These are phyloP conservation scores for Rhinophrynus dorsalis DNA, from an alignment of 2,797 vertebrate genomes.

Conservation along the genomic window DNA sequence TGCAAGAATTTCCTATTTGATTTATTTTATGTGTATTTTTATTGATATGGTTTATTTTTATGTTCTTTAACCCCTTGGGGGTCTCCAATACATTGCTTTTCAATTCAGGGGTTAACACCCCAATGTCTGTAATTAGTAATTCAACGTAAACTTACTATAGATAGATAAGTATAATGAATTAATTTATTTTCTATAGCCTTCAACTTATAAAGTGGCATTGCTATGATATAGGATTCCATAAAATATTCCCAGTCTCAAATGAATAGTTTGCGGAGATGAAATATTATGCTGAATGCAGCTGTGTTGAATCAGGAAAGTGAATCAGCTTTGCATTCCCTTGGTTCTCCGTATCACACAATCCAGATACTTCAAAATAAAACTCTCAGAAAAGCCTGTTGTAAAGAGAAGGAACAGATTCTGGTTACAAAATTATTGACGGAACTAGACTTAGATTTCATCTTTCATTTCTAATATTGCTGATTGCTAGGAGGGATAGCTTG, in stretches of 20 bases:
- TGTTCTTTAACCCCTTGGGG: no score
- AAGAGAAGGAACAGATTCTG: background rate
- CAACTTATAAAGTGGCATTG: conserved; percentile 7
- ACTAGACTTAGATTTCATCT: background rate
- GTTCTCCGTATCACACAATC: conserved; percentile 18
- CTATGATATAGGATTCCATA: background rate
- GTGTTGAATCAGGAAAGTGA: background rate
- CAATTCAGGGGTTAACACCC: no score
- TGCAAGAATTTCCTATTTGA: no score
- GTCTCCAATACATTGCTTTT: no score
- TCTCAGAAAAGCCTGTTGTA: background rate
- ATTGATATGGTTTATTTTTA: no score
- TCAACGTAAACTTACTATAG: no score
- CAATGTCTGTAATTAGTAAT: no score
- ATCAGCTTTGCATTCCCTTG: background rate
- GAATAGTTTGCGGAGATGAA: background rate
- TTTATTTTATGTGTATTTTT: no score
- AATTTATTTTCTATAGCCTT: no score
- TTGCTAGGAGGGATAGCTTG: background rate
- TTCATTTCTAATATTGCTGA: conserved; percentile 19
- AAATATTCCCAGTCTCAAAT: no score
- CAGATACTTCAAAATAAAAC: conserved; percentile 8
- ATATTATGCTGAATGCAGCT: background rate
- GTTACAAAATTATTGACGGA: conserved; percentile 11
- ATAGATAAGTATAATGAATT: no score